These are phyloP conservation scores for Chloroclystis v-ata DNA, from an alignment of 2,888 invertebrate species.

Conservation along the genomic window DNA sequence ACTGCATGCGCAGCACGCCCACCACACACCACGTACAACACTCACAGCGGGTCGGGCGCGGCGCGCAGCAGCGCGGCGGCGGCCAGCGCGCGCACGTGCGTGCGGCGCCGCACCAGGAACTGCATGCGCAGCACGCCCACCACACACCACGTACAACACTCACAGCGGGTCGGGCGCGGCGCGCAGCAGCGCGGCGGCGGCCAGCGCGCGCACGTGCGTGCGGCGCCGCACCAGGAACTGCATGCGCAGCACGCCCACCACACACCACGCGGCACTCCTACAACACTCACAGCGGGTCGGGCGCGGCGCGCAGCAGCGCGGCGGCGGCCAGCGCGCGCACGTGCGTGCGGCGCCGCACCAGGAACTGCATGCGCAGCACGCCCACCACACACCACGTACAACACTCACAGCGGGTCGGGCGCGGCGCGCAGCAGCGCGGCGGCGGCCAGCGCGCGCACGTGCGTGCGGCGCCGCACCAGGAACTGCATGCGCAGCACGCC, in stretches of 20 bases:
- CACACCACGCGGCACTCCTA: conserved; percentile 51
- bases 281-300: too few species aligned
- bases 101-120: conserved; percentile 60
- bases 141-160: conserved; percentile 38
- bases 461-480: too few species aligned
- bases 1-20: conserved; percentile 54
- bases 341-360: too few species aligned
- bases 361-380: too few species aligned
- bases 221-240: conserved; percentile 61
- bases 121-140: conserved; percentile 54
- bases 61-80: conserved; percentile 39
- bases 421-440: too few species aligned
- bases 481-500: too few species aligned
- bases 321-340: too few species aligned
- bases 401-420: too few species aligned
- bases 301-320: too few species aligned
- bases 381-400: too few species aligned
- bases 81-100: conserved; percentile 43
- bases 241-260: conserved; percentile 55
- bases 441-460: too few species aligned
- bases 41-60: too few species aligned
- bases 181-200: conserved; percentile 42
- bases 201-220: conserved; percentile 40
- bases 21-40: conserved; percentile 43
- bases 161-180: background rate